Percentiles rank a stretch among this genome's conserved stretches.
phyloP scores from a whole-genome alignment of 1,140 invertebrate genomes.

The Vollenhovia emeryi region DNA sequence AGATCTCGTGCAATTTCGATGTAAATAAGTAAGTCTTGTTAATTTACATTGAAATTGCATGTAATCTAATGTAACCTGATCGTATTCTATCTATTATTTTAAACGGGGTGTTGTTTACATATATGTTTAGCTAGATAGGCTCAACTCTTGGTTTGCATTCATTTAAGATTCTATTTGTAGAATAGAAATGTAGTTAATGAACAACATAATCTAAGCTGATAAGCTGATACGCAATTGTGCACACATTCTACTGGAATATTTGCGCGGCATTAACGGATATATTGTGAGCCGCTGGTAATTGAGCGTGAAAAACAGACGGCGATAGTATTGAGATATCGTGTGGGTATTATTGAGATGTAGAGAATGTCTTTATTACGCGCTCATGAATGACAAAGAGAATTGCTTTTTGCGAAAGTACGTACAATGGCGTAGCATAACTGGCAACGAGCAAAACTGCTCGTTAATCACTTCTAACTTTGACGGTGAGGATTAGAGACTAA shows the following conservation, averaged over 20 bases:
- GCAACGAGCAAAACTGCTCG: neutral
- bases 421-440: neutral
- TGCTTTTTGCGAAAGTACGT: neutral
- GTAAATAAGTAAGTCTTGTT: too few species aligned
- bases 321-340: conserved; percentile 1
- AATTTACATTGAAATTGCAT: too few species aligned
- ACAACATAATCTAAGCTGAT: conserved; percentile 11
- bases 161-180: neutral
- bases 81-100: too few species aligned
- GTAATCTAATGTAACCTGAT: too few species aligned
- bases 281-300: conserved; percentile 2
- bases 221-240: conserved; percentile 3
- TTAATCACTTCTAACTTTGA: neutral
- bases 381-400: neutral
- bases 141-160: neutral
- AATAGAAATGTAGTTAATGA: neutral
- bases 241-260: neutral
- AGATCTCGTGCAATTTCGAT: too few species aligned
- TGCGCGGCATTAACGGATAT: neutral
- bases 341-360: neutral
- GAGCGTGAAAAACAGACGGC: conserved; percentile 23
- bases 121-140: too few species aligned
- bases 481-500: neutral
- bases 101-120: too few species aligned
- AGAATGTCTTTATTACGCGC: conserved; percentile 28